Conservation (phyloP, 2,113 vertebrate species). For the Neogobius melanostomus region DNA sequence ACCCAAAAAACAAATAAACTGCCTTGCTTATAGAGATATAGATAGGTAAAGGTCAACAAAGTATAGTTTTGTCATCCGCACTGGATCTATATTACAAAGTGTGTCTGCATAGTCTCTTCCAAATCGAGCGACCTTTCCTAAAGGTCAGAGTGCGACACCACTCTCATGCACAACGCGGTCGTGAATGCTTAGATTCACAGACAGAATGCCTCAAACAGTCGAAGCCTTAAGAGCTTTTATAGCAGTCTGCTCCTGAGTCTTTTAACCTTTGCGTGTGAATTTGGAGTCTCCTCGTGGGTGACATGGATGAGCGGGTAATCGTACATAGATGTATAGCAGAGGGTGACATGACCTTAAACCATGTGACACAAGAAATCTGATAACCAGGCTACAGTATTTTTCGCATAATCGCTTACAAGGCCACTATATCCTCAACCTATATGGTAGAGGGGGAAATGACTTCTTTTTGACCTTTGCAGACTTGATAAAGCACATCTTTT, state of each 20-base stretch:
- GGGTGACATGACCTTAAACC: background rate
- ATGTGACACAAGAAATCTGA: constrained; percentile 1
- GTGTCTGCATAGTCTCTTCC: constrained; percentile 50
- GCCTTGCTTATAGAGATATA: constrained; percentile 26
- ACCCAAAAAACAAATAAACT: background rate
- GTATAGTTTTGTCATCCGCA: constrained; percentile 47
- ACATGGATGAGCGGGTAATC: background rate
- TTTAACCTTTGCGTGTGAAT: constrained; percentile 41
- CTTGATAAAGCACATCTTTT: too few species aligned
- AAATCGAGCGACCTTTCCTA: constrained; percentile 66
- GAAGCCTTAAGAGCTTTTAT: constrained; percentile 27
- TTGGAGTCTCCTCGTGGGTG: constrained; percentile 9
- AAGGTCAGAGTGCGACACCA: constrained; percentile 68
- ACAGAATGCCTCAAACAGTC: constrained; percentile 33
- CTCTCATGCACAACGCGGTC: constrained; percentile 67
- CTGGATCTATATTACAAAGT: constrained; percentile 55
- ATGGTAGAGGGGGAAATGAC: too few species aligned
- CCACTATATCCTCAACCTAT: background rate
- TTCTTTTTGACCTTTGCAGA: background rate
- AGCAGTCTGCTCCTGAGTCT: constrained; percentile 26
- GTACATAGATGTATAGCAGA: background rate
- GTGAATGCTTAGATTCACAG: constrained; percentile 37
- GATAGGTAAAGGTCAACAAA: constrained; percentile 57
- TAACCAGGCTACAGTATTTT: background rate
- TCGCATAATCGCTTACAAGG: background rate